Evolutionary conservation across 2,888 invertebrate genomes (phyloP), one percentile per base, ranked within the genome.

Genomic region (Drosophila ochracea): DNA sequence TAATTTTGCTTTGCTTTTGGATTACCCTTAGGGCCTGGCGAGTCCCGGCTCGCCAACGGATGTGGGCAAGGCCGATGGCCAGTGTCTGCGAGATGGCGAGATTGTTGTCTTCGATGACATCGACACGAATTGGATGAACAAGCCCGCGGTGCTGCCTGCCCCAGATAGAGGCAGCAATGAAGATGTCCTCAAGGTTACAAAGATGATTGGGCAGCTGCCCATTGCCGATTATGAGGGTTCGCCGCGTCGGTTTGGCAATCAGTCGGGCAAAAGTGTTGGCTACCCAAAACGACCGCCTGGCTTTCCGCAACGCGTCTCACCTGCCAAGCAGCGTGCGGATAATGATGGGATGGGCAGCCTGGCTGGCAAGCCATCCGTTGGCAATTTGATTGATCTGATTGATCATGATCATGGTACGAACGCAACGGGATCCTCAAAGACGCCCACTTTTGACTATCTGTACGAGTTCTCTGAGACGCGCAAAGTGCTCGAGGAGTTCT

Each of bases 171-270:
- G 53, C 39, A 90, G 78, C 64, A 90, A 86, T 25, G 93, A 93
- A 43, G 93, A 93, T 78, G 84, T 93, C 1, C 80, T 93, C 1
- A 93, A 93, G 80, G 93, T 93, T 0, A 93, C 93, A 30, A 93
- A 93, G 84, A 93, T 93, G 93, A 93, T 93, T 84, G 93, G 93
- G 3, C 93, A 93, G 66, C 73, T 93, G 53, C 98, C 98, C n/a
- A 98, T 98, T 84, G 97, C 98, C 28, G 97, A 98, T 91, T 98
- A 98, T 92, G 97, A 98, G 84, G 98, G 97, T 21, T 98, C 98
- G 50, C 98, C 98, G 21, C 94, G 97, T 82, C 95, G 98, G 82
- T 98, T 98, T 92, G 98, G 97, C 6, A 95, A 77, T 73, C 83
- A 86, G 50, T 70, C 80, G 25, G 43, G 21, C 25, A 72, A 71